Percentiles rank a stretch among this genome's conserved stretches.
These are phyloP conservation scores for Bradypodion ventrale DNA, from an alignment of 2,797 vertebrate genomes.

Conservation along the genomic window DNA sequence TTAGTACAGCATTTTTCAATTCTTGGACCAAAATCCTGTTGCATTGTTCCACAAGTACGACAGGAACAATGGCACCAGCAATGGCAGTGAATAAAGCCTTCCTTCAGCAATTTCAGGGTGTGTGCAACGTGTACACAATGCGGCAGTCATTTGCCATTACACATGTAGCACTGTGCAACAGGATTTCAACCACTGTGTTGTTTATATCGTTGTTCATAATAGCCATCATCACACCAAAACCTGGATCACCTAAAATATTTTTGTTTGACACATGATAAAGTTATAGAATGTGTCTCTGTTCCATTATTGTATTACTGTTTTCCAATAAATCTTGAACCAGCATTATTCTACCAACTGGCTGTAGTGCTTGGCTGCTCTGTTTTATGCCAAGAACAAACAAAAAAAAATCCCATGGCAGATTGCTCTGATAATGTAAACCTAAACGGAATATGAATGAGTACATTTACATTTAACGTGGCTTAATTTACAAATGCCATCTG, in stretches of 20 bases:
- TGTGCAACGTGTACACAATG: no score
- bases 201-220: background rate
- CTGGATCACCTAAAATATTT: background rate
- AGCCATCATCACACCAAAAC: background rate
- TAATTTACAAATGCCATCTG: background rate
- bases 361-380: background rate
- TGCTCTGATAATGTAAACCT: no score
- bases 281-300: slow-evolving; percentile 19
- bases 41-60: no score
- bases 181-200: background rate
- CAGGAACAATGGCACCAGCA: no score
- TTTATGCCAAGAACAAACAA: background rate
- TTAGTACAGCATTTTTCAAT: background rate
- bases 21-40: background rate
- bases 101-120: no score
- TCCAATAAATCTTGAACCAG: slow-evolving; percentile 57
- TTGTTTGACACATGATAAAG: background rate
- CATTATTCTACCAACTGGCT: slow-evolving; percentile 20
- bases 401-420: background rate
- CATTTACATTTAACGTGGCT: background rate
- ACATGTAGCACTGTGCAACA: background rate
- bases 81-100: no score
- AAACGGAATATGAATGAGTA: background rate
- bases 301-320: slow-evolving; percentile 44
- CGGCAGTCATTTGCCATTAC: background rate